These are phyloP conservation scores for Tetragnatha montana DNA, from an alignment of 2,888 invertebrate genomes.

Conservation along the genomic window DNA sequence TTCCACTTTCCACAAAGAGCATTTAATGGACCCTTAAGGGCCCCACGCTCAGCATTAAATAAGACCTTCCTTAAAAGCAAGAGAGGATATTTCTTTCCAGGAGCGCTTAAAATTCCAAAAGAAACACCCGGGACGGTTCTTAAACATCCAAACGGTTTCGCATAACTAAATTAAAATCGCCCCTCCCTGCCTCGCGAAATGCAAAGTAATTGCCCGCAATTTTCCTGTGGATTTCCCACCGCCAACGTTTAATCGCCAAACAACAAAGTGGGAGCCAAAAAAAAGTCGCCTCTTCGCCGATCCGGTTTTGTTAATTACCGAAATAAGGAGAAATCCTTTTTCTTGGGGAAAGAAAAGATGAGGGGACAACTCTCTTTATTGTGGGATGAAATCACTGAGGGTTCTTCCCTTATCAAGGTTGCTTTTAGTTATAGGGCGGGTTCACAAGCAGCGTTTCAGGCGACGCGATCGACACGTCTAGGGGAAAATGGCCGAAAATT, in stretches of 20 bases:
- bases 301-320: neutral
- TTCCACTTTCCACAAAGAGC: neutral
- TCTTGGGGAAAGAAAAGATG: neutral
- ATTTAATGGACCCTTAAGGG: neutral
- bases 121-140: neutral
- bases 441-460: too few relatives aligned
- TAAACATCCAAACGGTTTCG: neutral
- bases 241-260: neutral
- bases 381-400: neutral
- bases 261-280: neutral
- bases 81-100: neutral
- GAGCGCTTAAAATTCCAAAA: neutral
- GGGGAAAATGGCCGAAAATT: too few relatives aligned
- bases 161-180: neutral
- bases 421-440: neutral
- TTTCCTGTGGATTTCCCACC: neutral
- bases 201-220: neutral
- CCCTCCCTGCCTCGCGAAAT: neutral
- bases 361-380: neutral
- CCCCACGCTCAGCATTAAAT: neutral
- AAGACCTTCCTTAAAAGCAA: neutral
- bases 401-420: neutral
- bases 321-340: neutral
- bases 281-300: neutral
- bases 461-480: too few relatives aligned